Evolutionary conservation across 2,113 vertebrate genomes (phyloP).

Genomic region (Grammomys surdaster): DNA sequence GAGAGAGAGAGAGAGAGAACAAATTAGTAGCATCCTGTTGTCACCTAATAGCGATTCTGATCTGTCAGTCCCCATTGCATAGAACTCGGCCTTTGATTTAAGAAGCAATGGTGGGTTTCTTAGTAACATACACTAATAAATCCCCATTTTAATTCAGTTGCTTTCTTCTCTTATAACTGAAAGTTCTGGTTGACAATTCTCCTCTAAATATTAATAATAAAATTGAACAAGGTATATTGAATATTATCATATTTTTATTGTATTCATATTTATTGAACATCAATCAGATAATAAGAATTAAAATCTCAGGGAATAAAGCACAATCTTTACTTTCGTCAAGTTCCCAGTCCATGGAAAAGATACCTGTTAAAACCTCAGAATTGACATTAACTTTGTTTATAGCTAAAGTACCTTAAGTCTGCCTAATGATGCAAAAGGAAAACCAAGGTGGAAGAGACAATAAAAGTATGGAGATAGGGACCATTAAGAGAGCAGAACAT

Average conservation of each 20-base stretch:
- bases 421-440: background rate
- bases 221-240: background rate
- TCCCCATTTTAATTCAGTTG: background rate
- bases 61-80: background rate
- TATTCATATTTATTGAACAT: background rate
- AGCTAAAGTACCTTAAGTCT: background rate
- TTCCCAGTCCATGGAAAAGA: background rate
- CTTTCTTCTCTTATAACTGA: background rate
- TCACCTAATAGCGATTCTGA: background rate
- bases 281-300: background rate
- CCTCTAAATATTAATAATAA: constrained; percentile 3
- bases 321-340: background rate
- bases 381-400: background rate
- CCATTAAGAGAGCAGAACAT: background rate
- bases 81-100: background rate
- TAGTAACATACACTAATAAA: background rate
- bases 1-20: background rate
- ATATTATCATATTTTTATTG: background rate
- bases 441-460: background rate
- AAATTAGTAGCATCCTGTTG: background rate
- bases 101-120: background rate
- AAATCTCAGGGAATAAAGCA: background rate
- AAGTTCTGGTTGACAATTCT: background rate
- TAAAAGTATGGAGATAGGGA: background rate
- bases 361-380: background rate